phyloP scores from a whole-genome alignment of 2,113 vertebrate genomes.

The Mohoua ochrocephala region DNA sequence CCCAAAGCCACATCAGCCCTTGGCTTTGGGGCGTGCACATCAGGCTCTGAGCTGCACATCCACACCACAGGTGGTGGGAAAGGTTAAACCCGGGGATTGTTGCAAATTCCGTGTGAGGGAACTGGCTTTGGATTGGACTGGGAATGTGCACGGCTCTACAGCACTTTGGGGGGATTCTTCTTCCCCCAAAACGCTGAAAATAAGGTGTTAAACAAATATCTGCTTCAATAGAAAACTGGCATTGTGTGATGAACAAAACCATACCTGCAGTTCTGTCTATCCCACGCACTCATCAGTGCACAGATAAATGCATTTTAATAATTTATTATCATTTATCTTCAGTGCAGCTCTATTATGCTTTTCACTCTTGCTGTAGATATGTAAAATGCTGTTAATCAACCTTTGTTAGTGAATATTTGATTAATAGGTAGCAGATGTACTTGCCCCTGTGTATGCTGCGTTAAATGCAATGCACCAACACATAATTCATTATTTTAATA shows the following conservation, averaged over 20 bases:
- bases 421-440: conserved; percentile 60
- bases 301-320: conserved; percentile 46
- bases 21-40: fast-evolving
- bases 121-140: background rate
- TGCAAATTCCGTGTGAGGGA: background rate
- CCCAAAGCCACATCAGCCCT: background rate
- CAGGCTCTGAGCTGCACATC: background rate
- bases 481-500: conserved; percentile 58
- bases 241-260: background rate
- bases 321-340: conserved; percentile 45
- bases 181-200: background rate
- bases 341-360: conserved; percentile 46
- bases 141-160: background rate
- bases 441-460: background rate
- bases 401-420: conserved; percentile 64
- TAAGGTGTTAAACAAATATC: background rate
- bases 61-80: background rate
- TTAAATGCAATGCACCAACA: conserved; percentile 22
- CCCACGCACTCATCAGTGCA: background rate
- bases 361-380: conserved; percentile 59
- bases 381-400: conserved; percentile 61
- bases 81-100: background rate
- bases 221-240: background rate
- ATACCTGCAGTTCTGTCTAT: background rate
- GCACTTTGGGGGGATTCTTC: fast-evolving